These are phyloP conservation scores for Miniopterus natalensis DNA, from an alignment of 2,113 vertebrate genomes.

Conservation along the genomic window DNA sequence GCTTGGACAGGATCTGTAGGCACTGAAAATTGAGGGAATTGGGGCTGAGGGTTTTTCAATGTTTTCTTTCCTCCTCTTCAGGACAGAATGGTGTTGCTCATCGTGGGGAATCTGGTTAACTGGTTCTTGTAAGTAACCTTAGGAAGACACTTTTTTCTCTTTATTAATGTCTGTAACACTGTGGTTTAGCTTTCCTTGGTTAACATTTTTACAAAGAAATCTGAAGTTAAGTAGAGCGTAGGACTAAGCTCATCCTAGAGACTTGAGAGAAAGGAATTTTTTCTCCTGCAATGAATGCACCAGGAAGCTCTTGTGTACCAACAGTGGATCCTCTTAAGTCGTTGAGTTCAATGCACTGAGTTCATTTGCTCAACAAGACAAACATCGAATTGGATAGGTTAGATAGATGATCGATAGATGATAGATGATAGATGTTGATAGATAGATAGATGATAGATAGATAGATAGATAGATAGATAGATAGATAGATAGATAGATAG, in stretches of 20 bases:
- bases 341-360: not conserved
- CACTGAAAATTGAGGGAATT: not conserved
- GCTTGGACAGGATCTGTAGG: not conserved
- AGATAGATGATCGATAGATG: not conserved
- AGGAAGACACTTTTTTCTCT: not conserved
- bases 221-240: slow-evolving; percentile 31
- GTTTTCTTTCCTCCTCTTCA: slow-evolving; percentile 76
- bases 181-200: not conserved
- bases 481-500: no score
- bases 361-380: slow-evolving; percentile 36
- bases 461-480: no score
- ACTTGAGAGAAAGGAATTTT: not conserved
- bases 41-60: not conserved
- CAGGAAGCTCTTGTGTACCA: not conserved
- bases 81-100: slow-evolving; percentile 92
- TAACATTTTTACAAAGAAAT: slow-evolving; percentile 33
- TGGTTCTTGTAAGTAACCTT: slow-evolving; percentile 91
- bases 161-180: not conserved
- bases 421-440: not conserved
- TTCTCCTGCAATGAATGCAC: not conserved
- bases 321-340: not conserved
- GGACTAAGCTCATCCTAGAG: not conserved
- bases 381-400: not conserved
- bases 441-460: no score
- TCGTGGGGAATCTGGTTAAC: slow-evolving; percentile 90